Evolutionary conservation across 2,113 vertebrate species (phyloP).

Genomic region (Labeo catla): DNA sequence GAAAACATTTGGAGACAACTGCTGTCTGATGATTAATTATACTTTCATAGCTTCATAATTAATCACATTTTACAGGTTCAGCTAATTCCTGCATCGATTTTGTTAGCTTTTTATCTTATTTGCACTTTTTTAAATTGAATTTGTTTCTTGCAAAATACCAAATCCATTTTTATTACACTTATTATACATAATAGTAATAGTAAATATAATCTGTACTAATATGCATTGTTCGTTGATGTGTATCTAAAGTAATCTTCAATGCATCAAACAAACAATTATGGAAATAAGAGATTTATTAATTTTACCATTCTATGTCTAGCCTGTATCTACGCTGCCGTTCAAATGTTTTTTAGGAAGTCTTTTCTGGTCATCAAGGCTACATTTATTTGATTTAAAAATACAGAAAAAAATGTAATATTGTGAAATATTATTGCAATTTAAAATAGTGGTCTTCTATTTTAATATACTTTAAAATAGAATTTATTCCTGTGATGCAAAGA

Average conservation of each 20-base stretch:
- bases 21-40: constrained; percentile 29
- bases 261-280: too few relatives aligned
- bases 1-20: constrained; percentile 32
- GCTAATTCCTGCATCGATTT: constrained; percentile 8
- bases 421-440: too few relatives aligned
- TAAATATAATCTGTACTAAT: not conserved
- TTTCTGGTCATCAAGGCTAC: too few relatives aligned
- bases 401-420: too few relatives aligned
- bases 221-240: not conserved
- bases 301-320: not conserved
- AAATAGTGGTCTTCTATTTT: too few relatives aligned
- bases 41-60: constrained; percentile 32
- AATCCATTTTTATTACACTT: not conserved
- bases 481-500: too few relatives aligned
- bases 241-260: not conserved
- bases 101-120: not conserved
- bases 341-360: too few relatives aligned
- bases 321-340: not conserved
- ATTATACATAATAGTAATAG: not conserved
- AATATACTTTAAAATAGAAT: too few relatives aligned
- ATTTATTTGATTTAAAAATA: too few relatives aligned
- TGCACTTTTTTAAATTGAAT: not conserved
- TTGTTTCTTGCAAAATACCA: not conserved
- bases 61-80: not conserved
- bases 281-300: not conserved